phyloP scores from a whole-genome alignment of 2,113 vertebrate genomes.

The Passer montanus region DNA sequence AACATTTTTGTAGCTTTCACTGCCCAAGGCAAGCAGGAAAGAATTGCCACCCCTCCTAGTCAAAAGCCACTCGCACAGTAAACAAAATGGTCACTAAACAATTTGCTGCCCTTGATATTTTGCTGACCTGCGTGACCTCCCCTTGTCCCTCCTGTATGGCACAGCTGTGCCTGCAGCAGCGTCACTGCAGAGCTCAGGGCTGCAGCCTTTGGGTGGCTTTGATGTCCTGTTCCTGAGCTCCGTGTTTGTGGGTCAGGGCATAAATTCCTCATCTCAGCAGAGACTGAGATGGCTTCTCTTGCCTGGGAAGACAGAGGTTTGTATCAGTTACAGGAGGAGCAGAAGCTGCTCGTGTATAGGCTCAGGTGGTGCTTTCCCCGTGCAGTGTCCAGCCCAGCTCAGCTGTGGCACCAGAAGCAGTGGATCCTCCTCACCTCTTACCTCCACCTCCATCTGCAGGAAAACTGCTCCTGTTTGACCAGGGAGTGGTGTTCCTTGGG shows the following conservation, averaged over 20 bases:
- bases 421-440: not conserved
- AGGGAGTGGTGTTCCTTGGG: not conserved
- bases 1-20: not conserved
- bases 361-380: not conserved
- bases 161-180: not conserved
- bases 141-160: not conserved
- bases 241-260: not conserved
- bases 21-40: slow-evolving; percentile 16
- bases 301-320: not conserved
- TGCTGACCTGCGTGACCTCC: not conserved
- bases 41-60: not conserved
- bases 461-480: not conserved
- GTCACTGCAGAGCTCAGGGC: not conserved
- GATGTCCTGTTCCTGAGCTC: not conserved
- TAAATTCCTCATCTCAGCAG: not conserved
- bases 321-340: fast-evolving
- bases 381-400: not conserved
- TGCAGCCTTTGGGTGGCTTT: fast-evolving
- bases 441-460: fast-evolving
- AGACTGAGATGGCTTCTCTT: not conserved
- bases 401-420: not conserved
- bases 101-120: slow-evolving; percentile 42
- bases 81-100: slow-evolving; percentile 35
- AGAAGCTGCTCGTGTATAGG: not conserved
- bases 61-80: slow-evolving; percentile 11